Conservation (phyloP, 2,888 invertebrate species). For the Tetramorium bicarinatum region DNA sequence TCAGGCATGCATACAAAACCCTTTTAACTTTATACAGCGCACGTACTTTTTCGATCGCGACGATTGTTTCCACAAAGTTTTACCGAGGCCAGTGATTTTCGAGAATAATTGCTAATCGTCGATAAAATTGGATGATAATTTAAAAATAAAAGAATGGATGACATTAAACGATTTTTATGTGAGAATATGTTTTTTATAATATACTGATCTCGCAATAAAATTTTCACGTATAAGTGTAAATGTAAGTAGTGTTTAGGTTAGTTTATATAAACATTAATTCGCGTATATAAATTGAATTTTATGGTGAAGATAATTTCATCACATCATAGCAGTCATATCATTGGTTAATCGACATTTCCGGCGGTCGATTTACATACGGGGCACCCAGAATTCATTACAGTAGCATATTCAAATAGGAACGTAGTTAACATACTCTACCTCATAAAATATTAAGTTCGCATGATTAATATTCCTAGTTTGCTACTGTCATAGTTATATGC, state of each 20-base stretch:
- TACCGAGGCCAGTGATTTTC: not conserved
- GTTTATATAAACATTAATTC: not conserved
- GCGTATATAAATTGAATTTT: conserved; percentile 14
- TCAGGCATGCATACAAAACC: conserved; percentile 52
- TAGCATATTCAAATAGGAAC: conserved; percentile 47
- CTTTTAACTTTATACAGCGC: conserved; percentile 51
- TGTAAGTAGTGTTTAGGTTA: not conserved
- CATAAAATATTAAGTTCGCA: conserved; percentile 48
- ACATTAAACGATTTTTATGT: not conserved
- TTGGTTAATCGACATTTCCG: conserved; percentile 32
- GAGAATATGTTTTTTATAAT: not conserved
- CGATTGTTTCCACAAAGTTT: conserved; percentile 22
- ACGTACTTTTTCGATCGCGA: conserved; percentile 32
- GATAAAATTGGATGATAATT: not conserved
- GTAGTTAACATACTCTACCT: not conserved
- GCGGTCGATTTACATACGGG: conserved; percentile 25
- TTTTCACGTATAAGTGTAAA: not conserved
- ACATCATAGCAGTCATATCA: not conserved
- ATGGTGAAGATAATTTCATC: conserved; percentile 1
- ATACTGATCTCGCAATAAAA: not conserved
- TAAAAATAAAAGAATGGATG: too few species aligned
- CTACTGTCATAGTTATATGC: conserved; percentile 7
- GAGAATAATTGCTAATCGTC: not conserved
- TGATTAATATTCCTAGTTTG: conserved; percentile 41
- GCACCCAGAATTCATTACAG: conserved; percentile 32